Evolutionary conservation across 2,888 invertebrate genomes (phyloP).

Genomic region (Mesodorylaimus sp.): DNA sequence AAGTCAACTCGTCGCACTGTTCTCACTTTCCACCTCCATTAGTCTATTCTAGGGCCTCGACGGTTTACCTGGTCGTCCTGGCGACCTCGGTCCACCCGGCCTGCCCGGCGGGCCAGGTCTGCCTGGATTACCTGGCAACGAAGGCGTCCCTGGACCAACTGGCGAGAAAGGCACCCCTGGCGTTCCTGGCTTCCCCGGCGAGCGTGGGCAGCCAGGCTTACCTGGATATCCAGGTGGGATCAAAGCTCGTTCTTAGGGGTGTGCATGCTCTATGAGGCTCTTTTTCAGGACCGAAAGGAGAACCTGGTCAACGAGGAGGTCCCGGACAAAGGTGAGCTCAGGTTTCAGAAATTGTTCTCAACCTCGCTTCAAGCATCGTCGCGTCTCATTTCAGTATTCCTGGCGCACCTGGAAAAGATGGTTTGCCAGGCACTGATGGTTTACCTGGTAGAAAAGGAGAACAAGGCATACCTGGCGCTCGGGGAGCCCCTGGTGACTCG

Average conservation of each 20-base stretch:
- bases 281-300: constrained; percentile 23
- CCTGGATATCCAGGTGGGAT: constrained; percentile 43
- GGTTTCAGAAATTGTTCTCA: too few species aligned
- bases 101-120: constrained; percentile 12
- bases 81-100: constrained; percentile 12
- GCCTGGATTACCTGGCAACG: constrained; percentile 7
- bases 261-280: too few species aligned
- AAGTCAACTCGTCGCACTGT: too few species aligned
- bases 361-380: too few species aligned
- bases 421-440: constrained; percentile 27
- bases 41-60: constrained; percentile 22
- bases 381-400: too few species aligned
- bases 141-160: constrained; percentile 11
- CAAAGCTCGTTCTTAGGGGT: too few species aligned
- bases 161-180: constrained; percentile 18
- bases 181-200: constrained; percentile 20
- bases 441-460: constrained; percentile 16
- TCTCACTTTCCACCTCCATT: too few species aligned
- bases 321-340: constrained; percentile 22
- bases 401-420: constrained; percentile 21
- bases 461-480: constrained; percentile 14
- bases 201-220: constrained; percentile 33
- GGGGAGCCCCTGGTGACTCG: constrained; percentile 28
- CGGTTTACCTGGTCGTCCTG: constrained; percentile 24
- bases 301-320: constrained; percentile 25